These are phyloP conservation scores for Pollenia labialis DNA, from an alignment of 2,888 invertebrate genomes.

Conservation along the genomic window DNA sequence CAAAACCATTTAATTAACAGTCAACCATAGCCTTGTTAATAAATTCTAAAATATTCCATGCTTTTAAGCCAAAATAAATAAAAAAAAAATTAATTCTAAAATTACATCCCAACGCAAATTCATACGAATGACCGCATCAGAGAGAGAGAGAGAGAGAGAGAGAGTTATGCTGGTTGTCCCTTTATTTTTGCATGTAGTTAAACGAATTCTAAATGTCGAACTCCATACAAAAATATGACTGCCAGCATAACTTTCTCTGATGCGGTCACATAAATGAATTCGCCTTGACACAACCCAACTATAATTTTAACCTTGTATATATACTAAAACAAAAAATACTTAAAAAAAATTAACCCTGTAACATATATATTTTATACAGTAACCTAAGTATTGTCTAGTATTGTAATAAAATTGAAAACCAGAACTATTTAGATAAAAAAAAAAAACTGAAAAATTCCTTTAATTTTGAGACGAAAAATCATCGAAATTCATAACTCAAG, in stretches of 20 bases:
- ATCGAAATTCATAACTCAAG: constrained; percentile 36
- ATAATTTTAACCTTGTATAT: constrained; percentile 31
- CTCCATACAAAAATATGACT: not conserved
- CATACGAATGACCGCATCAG: too few species aligned
- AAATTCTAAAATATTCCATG: not conserved
- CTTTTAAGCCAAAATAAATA: constrained; percentile 11
- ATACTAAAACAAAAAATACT: not conserved
- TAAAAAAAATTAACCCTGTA: not conserved
- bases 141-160: too few species aligned
- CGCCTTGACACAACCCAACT: not conserved
- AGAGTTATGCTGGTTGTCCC: too few species aligned
- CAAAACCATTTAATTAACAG: constrained; percentile 11
- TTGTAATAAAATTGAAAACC: not conserved
- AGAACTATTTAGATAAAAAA: constrained; percentile 21
- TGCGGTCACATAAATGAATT: too few species aligned
- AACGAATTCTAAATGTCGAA: too few species aligned
- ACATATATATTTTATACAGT: constrained; percentile 17
- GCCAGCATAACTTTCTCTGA: too few species aligned
- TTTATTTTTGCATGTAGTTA: too few species aligned
- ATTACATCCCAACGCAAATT: too few species aligned
- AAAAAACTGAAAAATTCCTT: constrained; percentile 26
- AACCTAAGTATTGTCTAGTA: not conserved
- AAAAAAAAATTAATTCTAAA: not conserved
- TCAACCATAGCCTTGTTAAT: not conserved
- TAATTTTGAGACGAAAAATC: constrained; percentile 29